phyloP scores from a whole-genome alignment of 2,888 invertebrate genomes.

The Andrena camellia region DNA sequence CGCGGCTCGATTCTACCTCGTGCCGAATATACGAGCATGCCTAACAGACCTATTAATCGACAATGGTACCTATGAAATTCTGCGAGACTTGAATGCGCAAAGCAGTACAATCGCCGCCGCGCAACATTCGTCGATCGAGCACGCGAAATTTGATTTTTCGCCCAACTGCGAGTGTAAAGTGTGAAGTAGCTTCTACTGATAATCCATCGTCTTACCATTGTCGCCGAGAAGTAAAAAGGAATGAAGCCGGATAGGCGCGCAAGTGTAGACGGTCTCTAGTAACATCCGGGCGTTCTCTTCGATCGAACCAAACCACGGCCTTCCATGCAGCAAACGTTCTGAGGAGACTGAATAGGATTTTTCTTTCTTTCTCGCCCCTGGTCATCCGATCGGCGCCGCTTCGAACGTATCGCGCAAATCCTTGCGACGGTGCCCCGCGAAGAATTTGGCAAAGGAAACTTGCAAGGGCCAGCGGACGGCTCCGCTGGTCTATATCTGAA shows the following conservation, averaged over 20 bases:
- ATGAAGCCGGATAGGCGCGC: neutral
- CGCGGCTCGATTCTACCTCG: neutral
- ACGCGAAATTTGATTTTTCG: constrained; percentile 18
- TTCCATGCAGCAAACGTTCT: constrained; percentile 68
- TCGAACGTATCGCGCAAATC: constrained; percentile 18
- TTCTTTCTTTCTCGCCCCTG: constrained; percentile 23
- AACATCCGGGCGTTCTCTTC: constrained; percentile 50
- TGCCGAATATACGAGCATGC: neutral
- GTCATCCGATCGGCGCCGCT: constrained; percentile 21
- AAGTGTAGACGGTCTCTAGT: constrained; percentile 28
- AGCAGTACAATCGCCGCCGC: no score
- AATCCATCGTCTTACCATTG: constrained; percentile 58
- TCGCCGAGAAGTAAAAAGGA: constrained; percentile 2
- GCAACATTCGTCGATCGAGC: neutral
- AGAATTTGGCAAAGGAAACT: neutral
- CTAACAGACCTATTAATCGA: no score
- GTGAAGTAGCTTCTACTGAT: constrained; percentile 49
- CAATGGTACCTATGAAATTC: no score
- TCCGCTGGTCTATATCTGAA: constrained; percentile 30
- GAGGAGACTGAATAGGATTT: constrained; percentile 66
- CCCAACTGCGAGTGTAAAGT: constrained; percentile 46
- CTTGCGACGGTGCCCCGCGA: neutral
- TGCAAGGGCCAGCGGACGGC: constrained; percentile 18
- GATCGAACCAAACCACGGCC: constrained; percentile 69
- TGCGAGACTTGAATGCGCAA: no score